Evolutionary conservation across 2,113 vertebrate species (phyloP).

Genomic region (Cnemophilus loriae): DNA sequence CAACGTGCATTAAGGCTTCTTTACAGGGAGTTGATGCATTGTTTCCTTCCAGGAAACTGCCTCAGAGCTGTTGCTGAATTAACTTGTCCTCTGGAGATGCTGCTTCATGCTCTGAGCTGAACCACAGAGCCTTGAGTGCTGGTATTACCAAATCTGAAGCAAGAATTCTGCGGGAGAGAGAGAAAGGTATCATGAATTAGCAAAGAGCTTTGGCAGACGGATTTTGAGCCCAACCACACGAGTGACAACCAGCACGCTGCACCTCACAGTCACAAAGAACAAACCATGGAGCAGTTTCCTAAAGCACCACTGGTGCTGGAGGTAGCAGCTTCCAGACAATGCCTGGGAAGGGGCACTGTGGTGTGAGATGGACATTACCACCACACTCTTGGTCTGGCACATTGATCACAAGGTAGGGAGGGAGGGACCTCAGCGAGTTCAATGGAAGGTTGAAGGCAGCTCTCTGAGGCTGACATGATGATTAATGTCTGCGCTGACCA

Average conservation of each 20-base stretch:
- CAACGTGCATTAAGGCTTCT: neutral
- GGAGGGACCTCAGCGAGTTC: neutral
- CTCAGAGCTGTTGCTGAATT: neutral
- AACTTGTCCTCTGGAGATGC: neutral
- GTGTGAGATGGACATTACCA: accelerated
- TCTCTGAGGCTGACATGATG: neutral
- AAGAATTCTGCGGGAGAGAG: neutral
- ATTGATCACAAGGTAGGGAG: neutral
- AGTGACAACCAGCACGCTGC: accelerated
- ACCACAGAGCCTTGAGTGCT: neutral
- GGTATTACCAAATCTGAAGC: neutral
- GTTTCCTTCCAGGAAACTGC: neutral
- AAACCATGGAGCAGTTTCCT: neutral
- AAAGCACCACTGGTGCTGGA: neutral
- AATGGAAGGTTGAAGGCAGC: neutral
- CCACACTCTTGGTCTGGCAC: neutral
- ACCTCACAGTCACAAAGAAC: neutral
- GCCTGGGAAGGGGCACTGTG: accelerated
- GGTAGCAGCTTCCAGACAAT: accelerated
- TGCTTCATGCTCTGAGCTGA: neutral
- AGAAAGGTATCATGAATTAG: neutral
- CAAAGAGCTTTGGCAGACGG: neutral
- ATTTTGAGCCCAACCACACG: accelerated
- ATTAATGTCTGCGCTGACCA: neutral
- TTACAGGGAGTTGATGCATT: neutral